A percentile compares a stretch with the other conserved stretches of the same genome.
These are phyloP conservation scores for Latrodectus geometricus DNA, from an alignment of 1,140 invertebrate genomes.

Conservation along the genomic window DNA sequence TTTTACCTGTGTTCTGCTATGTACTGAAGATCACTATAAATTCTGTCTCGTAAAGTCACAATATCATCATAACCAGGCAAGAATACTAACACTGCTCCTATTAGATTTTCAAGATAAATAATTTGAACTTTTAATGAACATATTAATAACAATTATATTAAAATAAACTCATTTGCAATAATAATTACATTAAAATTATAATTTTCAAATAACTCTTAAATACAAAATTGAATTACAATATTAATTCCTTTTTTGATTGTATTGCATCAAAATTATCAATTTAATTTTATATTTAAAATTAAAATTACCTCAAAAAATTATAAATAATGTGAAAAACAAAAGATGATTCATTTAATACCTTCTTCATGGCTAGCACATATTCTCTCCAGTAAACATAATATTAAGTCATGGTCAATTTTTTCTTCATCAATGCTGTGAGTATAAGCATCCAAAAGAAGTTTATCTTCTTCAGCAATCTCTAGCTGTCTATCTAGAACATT, in stretches of 20 bases:
- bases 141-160: too few relatives aligned
- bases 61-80: slow-evolving; percentile 96
- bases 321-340: not conserved
- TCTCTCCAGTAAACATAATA: slow-evolving; percentile 75
- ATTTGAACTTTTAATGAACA: too few relatives aligned
- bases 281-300: not conserved
- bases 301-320: not conserved
- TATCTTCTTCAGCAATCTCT: slow-evolving; percentile 72
- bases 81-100: slow-evolving; percentile 89
- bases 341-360: slow-evolving; percentile 57
- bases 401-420: slow-evolving; percentile 78
- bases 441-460: slow-evolving; percentile 74
- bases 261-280: not conserved
- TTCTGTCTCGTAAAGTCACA: slow-evolving; percentile 78
- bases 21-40: slow-evolving; percentile 72
- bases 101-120: not conserved
- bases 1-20: slow-evolving; percentile 70
- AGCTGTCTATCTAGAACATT: slow-evolving; percentile 15
- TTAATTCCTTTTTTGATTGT: too few relatives aligned
- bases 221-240: slow-evolving; percentile 14
- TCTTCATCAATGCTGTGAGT: slow-evolving; percentile 74
- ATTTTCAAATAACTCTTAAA: not conserved
- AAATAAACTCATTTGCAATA: too few relatives aligned
- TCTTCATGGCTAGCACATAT: slow-evolving; percentile 72
- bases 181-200: too few relatives aligned